Base-by-base conservation (phyloP, 2,797 vertebrate genomes). In the Pterois miles region DNA sequence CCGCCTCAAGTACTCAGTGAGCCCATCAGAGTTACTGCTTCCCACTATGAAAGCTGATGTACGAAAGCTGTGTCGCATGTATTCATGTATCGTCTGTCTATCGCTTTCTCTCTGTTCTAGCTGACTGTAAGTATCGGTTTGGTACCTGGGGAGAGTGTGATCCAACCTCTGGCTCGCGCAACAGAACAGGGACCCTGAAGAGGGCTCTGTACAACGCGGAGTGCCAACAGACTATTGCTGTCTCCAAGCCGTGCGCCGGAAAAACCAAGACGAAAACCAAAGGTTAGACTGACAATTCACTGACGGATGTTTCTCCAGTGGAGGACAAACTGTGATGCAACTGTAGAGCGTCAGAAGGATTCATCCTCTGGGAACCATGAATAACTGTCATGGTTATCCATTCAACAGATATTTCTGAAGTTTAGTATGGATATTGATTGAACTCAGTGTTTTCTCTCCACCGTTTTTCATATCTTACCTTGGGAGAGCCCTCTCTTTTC, bases 61-160 rank as follows among this genome's bases (percentile, higher is more conserved):
- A 16, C 36, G 8, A 46, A 1, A 56, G 16, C 36, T 70, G 38
- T 25, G 20, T 22, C 52, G 18, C 23, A 25, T 20, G n/a, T 65
- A 14, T 25, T 71, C 25, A 70, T 3, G 2, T 64, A 9, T 54
- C 31, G n/a, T 31, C 13, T 69, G 2, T 65, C 33, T 16, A 12
- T 33, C 33, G 40, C 16, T 29, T 13, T 62, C 12, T 80, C 2
- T 43, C 52, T 72, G 16, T 48, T 53, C n/a, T 12, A 98, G 97
- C 96, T 0, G 97, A 98, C 91, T 98, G 97, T 90, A 98, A 97
- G 86, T 98, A 98, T 91, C 96, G 97, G 71, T 98, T 98, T 84
- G 95, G 93, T 46, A 96, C 57, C 76, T 98, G 97, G 97, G 96
- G 96, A 0, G 94, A 95, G 1, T 98, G 97, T 40, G 96, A 97